Percentiles rank a stretch among this genome's conserved stretches.
phyloP scores from a whole-genome alignment of 92 coral and sea anemone genomes.

The Heteractis magnifica region DNA sequence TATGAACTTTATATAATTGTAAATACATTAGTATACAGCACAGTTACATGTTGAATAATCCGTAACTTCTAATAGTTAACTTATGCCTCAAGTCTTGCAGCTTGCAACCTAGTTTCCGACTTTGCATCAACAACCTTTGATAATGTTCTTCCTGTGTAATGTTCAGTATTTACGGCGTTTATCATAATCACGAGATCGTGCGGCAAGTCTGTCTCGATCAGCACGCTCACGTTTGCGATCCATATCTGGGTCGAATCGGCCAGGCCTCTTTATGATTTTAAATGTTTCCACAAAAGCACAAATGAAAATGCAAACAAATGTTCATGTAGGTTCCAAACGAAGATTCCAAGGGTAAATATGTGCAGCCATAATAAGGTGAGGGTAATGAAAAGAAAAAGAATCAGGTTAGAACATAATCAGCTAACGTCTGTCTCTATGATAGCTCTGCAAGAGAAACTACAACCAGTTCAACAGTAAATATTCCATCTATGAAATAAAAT shows the following conservation, averaged over 20 bases:
- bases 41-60: neutral
- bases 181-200: constrained; percentile 84
- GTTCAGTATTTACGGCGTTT: constrained; percentile 75
- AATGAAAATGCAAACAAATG: constrained; percentile 14
- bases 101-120: neutral
- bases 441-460: constrained; percentile 41
- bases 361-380: constrained; percentile 57
- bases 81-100: neutral
- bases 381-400: constrained; percentile 47
- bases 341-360: constrained; percentile 27
- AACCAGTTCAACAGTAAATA: constrained; percentile 4
- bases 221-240: constrained; percentile 87
- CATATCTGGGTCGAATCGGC: constrained; percentile 75
- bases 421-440: constrained; percentile 3
- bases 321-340: constrained; percentile 55
- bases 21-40: neutral
- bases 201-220: constrained; percentile 90
- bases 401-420: constrained; percentile 26
- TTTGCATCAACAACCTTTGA: neutral
- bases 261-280: constrained; percentile 62
- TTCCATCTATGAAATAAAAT: neutral
- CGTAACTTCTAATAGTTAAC: neutral
- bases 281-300: constrained; percentile 28
- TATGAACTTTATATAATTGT: neutral
- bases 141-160: constrained; percentile 7